Base-by-base conservation (phyloP, 2,113 vertebrate species). In the Vicugna pacos region DNA sequence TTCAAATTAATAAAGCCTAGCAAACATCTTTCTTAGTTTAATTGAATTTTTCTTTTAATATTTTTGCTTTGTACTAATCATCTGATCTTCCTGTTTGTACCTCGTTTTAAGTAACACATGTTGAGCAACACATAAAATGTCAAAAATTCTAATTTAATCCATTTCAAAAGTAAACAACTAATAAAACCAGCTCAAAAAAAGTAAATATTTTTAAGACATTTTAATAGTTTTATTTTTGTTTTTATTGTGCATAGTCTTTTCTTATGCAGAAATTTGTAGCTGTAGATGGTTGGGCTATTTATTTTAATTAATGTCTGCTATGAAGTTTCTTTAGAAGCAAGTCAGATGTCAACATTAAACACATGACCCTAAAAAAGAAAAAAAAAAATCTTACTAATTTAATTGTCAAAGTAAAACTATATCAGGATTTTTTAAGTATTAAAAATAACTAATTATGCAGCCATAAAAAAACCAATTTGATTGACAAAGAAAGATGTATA, bases 281-380 rank as follows among this genome's bases (percentile, higher is more conserved):
- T 98, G 83, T 96, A 97, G 98, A 98, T 96, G 85, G 60, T 97
- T 86, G 76, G 89, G 54, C 98, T 94, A n/a, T 84, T 97, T 98
- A 70, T 77, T 97, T 98, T 98, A 98, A 98, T 98, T 98, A 98
- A 95, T 98, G 96, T 97, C 77, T 95, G 94, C 95, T 83, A 80
- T 97, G 89, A 98, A 98, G 87, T 97, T 95, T 97, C 93, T 77
- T 98, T 97, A 96, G 96, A 94, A 93, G 92, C 97, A 97, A 95
- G 97, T 98, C 94, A 97, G 89, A 80, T 97, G 97, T 95, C 96
- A 97, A 94, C 97, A 42, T 32, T 96, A 96, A 98, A 96, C 89
- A 97, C 56, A 89, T 87, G 83, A 91, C 54, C 54, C 54, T 17
- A 35, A 95, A 86, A 79, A 56, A 54, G 11, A 54, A 79, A 35